Evolutionary conservation across 2,888 invertebrate species (phyloP).

Genomic region (Oxycera nigricornis): DNA sequence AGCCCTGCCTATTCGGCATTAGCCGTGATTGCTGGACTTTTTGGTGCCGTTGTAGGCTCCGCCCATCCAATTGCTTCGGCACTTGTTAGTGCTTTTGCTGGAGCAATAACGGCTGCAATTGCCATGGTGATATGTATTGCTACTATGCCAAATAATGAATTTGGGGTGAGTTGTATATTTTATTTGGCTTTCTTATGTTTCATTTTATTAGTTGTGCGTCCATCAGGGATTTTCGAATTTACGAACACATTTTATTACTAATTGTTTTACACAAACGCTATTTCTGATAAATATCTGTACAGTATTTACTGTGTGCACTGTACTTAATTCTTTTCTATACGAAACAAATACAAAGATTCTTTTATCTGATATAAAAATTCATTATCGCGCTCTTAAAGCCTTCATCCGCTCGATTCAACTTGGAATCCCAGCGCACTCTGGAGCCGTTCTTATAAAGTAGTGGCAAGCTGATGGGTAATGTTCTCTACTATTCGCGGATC

Average conservation of each 20-base stretch:
- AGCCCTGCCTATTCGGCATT: constrained; percentile 61
- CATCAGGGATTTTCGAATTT: neutral
- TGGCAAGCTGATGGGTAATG: too few relatives aligned
- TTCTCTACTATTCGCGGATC: too few relatives aligned
- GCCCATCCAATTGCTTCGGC: constrained; percentile 62
- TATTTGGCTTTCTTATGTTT: neutral
- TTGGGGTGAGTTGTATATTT: constrained; percentile 56
- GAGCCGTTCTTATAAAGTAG: too few relatives aligned
- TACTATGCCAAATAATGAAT: constrained; percentile 62
- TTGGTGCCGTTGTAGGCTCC: constrained; percentile 61
- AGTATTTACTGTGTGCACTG: too few relatives aligned
- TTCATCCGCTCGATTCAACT: too few relatives aligned
- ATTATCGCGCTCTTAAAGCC: too few relatives aligned
- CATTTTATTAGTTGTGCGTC: neutral
- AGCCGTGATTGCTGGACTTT: constrained; percentile 59
- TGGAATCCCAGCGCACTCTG: too few relatives aligned
- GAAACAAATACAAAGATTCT: too few relatives aligned
- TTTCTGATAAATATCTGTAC: too few relatives aligned
- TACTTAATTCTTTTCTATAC: too few relatives aligned
- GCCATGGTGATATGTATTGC: constrained; percentile 62
- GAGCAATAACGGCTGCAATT: constrained; percentile 59
- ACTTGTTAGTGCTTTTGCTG: constrained; percentile 59
- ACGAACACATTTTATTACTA: neutral
- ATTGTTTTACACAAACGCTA: too few relatives aligned
- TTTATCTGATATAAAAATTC: too few relatives aligned